Percentiles rank a stretch among this genome's conserved stretches.
Conservation (phyloP, 2,888 invertebrate species). For the Phortica okadai region DNA sequence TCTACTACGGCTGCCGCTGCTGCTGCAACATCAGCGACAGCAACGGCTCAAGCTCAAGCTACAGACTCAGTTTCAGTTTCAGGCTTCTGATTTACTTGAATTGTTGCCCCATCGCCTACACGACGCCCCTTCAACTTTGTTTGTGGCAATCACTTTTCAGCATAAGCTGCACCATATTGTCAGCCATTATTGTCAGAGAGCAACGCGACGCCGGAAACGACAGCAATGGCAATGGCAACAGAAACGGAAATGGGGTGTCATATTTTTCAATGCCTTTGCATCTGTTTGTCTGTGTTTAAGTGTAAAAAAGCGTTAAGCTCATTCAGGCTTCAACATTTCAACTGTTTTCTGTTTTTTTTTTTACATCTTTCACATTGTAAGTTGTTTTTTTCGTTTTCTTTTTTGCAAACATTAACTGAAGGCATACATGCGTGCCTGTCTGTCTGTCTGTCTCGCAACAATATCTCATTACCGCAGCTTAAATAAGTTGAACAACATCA, state of each 20-base stretch:
- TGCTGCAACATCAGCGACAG: constrained; percentile 37
- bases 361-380: neutral
- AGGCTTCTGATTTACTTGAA: neutral
- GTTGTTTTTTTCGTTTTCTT: neutral
- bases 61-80: neutral
- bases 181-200: constrained; percentile 64
- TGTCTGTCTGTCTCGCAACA: constrained; percentile 26
- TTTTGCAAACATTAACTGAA: constrained; percentile 1
- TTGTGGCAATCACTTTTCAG: constrained; percentile 57
- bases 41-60: neutral
- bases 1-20: constrained; percentile 13
- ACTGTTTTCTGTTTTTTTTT: constrained; percentile 31
- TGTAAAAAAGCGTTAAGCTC: constrained; percentile 60
- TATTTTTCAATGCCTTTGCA: constrained; percentile 52
- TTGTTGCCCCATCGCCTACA: no score
- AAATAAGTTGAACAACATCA: constrained; percentile 57
- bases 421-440: constrained; percentile 32
- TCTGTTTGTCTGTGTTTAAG: constrained; percentile 40
- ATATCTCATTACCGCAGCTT: constrained; percentile 60
- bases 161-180: constrained; percentile 65
- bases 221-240: no score
- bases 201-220: neutral
- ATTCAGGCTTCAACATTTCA: constrained; percentile 53
- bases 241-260: constrained; percentile 63
- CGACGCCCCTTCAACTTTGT: neutral